These are phyloP conservation scores for Cercocebus atys DNA, from an alignment of 2,113 vertebrate species.

Conservation along the genomic window DNA sequence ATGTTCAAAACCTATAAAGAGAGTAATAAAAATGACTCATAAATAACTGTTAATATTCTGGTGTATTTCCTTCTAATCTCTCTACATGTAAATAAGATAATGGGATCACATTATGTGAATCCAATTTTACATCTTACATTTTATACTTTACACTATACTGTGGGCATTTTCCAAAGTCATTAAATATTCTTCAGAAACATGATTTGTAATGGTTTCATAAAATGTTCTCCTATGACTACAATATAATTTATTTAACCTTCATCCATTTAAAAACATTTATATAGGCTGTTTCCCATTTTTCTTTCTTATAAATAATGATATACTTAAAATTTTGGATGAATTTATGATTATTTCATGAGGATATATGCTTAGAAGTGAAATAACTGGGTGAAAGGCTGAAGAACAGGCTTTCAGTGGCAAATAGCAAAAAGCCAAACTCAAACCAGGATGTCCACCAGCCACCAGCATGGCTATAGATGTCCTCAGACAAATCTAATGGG, in stretches of 20 bases:
- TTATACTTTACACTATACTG: slow-evolving; percentile 31
- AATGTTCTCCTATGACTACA: slow-evolving; percentile 48
- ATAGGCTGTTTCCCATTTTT: slow-evolving; percentile 42
- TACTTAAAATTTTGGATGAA: slow-evolving; percentile 20
- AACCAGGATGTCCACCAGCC: neutral
- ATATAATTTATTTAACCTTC: slow-evolving; percentile 73
- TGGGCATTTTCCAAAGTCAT: slow-evolving; percentile 54
- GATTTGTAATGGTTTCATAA: slow-evolving; percentile 70
- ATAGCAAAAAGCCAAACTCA: slow-evolving; percentile 51
- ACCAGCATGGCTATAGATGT: neutral
- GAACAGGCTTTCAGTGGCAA: slow-evolving; percentile 16
- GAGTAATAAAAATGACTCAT: slow-evolving; percentile 50
- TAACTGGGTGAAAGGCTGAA: slow-evolving; percentile 24
- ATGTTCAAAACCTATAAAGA: slow-evolving; percentile 56
- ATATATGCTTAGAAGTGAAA: slow-evolving; percentile 46
- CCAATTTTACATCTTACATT: slow-evolving; percentile 60
- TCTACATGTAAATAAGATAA: slow-evolving; percentile 74
- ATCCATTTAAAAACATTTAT: slow-evolving; percentile 53
- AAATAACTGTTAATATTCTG: slow-evolving; percentile 63
- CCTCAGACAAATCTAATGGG: neutral
- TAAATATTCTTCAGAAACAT: slow-evolving; percentile 56
- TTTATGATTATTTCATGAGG: slow-evolving; percentile 64
- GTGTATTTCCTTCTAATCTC: slow-evolving; percentile 49
- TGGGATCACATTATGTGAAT: slow-evolving; percentile 24
- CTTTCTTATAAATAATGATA: slow-evolving; percentile 49